Conservation (phyloP, 2,797 vertebrate genomes). For the Sebastes dallii region DNA sequence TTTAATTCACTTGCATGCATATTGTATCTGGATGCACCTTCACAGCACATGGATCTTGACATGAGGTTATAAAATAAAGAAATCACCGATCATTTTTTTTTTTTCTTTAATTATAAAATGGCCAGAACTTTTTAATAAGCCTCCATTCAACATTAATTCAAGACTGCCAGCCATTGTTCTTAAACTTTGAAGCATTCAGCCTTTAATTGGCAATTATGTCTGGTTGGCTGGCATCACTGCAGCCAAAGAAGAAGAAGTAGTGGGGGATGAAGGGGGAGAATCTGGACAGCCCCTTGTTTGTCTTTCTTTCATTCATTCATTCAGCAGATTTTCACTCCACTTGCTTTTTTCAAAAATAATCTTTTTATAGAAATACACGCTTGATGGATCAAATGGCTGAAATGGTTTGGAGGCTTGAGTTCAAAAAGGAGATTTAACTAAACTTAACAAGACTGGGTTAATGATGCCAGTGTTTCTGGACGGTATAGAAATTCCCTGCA, state of each 20-base stretch:
- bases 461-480: constrained; percentile 54
- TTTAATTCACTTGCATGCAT: constrained; percentile 43
- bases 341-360: constrained; percentile 13
- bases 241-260: constrained; percentile 27
- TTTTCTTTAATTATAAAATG: constrained; percentile 25
- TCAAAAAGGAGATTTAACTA: constrained; percentile 38
- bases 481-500: constrained; percentile 37
- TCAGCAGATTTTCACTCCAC: constrained; percentile 29
- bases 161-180: constrained; percentile 58
- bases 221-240: constrained; percentile 53
- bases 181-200: constrained; percentile 61
- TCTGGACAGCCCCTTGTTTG: constrained; percentile 29
- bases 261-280: not conserved
- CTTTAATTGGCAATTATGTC: constrained; percentile 70
- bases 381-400: constrained; percentile 43
- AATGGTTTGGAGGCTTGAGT: constrained; percentile 35
- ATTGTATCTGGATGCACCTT: constrained; percentile 3
- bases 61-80: constrained; percentile 5
- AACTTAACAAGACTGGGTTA: constrained; percentile 52
- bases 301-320: constrained; percentile 44
- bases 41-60: not conserved
- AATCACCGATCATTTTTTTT: not conserved
- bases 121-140: constrained; percentile 52
- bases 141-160: constrained; percentile 46
- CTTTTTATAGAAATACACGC: constrained; percentile 33